phyloP scores from a whole-genome alignment of 2,797 vertebrate genomes.

The Coluber constrictor region DNA sequence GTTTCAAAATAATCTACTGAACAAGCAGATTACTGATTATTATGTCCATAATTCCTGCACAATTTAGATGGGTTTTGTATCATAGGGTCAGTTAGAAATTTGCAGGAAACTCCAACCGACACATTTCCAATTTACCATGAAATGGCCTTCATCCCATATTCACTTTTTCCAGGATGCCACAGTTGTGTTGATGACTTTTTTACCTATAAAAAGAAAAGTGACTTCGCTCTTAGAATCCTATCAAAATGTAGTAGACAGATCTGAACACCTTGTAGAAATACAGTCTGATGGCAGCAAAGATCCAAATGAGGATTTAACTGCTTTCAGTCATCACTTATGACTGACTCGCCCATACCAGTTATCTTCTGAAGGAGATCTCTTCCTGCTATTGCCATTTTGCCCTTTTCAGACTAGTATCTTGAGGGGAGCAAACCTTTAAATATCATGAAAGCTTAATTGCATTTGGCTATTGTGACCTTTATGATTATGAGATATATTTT shows the following conservation, averaged over 20 bases:
- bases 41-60: background rate
- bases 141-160: background rate
- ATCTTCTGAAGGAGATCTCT: background rate
- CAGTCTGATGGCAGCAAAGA: background rate
- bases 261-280: background rate
- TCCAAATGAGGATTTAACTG: background rate
- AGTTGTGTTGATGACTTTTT: background rate
- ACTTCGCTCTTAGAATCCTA: background rate
- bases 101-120: background rate
- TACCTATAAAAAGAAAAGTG: background rate
- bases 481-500: conserved; percentile 10
- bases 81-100: background rate
- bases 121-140: background rate
- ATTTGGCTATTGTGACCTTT: conserved; percentile 24
- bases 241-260: background rate
- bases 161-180: background rate
- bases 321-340: background rate
- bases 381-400: conserved; percentile 13
- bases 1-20: background rate
- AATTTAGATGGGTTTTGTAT: background rate
- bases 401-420: conserved; percentile 21
- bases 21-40: background rate
- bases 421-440: conserved; percentile 36
- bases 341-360: background rate
- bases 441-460: conserved; percentile 14